phyloP scores from a whole-genome alignment of 2,113 vertebrate genomes.

The Chionis minor region DNA sequence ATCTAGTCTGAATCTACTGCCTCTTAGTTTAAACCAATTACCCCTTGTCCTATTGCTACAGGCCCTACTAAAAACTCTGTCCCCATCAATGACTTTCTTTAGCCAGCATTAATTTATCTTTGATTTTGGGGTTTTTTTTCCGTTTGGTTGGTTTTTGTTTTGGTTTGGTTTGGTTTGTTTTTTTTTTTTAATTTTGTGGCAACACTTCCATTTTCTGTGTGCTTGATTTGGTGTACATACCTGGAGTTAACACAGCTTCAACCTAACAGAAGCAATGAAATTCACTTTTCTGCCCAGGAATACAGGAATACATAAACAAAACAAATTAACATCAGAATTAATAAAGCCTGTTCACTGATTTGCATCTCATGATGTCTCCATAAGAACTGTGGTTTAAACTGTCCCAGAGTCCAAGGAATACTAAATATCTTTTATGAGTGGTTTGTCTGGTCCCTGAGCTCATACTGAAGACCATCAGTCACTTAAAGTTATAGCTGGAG shows the following conservation, averaged over 20 bases:
- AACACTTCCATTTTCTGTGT: neutral
- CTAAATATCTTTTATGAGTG: neutral
- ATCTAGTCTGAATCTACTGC: neutral
- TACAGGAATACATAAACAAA: neutral
- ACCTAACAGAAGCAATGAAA: neutral
- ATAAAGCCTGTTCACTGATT: neutral
- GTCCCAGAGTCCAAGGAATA: neutral
- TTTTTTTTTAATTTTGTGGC: neutral
- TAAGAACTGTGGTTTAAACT: neutral
- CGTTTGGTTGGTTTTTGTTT: too few species aligned
- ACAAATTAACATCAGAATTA: neutral
- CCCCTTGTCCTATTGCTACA: neutral
- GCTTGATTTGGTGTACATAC: neutral
- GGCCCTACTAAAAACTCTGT: neutral
- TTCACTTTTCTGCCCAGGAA: neutral
- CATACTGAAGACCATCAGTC: neutral
- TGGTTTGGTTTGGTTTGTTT: neutral
- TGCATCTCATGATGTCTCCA: neutral
- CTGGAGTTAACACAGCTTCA: neutral
- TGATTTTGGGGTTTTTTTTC: too few species aligned
- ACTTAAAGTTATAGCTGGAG: neutral
- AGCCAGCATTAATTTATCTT: neutral
- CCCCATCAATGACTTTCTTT: neutral
- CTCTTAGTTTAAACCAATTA: neutral
- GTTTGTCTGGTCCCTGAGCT: neutral